Base-by-base conservation (phyloP, 2,113 vertebrate genomes). In the Dicerorhinus sumatrensis region DNA sequence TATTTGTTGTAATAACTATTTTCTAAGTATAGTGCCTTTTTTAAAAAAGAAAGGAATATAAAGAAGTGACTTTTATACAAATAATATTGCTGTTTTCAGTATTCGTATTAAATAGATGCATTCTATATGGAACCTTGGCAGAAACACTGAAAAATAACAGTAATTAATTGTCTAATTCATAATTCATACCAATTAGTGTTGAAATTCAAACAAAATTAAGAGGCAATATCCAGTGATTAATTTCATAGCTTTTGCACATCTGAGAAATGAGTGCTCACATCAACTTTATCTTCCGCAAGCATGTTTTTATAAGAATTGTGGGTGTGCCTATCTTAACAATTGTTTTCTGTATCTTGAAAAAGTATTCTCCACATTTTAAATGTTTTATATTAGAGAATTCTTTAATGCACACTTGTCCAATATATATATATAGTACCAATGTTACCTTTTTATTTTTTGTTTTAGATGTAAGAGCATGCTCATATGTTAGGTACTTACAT, bases 331-430 rank as follows among this genome's bases (percentile, higher is more conserved):
- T 98, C 98, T 99, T 99, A 99, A 98, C 98, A 99, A 96, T 98
- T 98, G 99, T 98, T 95, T 98, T 99, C 99, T 98, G 96, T 99
- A 98, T 98, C 98, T 99, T 99, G 99, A 98, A 98, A 98, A 99
- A 99, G 98, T 99, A 99, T 99, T 99, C 99, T 99, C 99, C 98
- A 99, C 98, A 98, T 99, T 98, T 99, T 99, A 99, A 99, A 99
- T 98, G 98, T 99, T 99, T 99, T 99, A 99, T 99, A 99, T 99
- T 99, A 99, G 99, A 99, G 99, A 98, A 98, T 98, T 98, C 99
- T 99, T 99, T 99, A 99, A 99, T 99, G 99, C 99, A 99, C 99
- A 99, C 98, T 98, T 99, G 99, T 99, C 99, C 99, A 99, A 99
- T 99, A 99, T 99, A 99, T 99, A 99, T 99, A 99, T 99, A 99